phyloP scores from a whole-genome alignment of 1,140 invertebrate genomes.

The Diachasmimorpha longicaudata region DNA sequence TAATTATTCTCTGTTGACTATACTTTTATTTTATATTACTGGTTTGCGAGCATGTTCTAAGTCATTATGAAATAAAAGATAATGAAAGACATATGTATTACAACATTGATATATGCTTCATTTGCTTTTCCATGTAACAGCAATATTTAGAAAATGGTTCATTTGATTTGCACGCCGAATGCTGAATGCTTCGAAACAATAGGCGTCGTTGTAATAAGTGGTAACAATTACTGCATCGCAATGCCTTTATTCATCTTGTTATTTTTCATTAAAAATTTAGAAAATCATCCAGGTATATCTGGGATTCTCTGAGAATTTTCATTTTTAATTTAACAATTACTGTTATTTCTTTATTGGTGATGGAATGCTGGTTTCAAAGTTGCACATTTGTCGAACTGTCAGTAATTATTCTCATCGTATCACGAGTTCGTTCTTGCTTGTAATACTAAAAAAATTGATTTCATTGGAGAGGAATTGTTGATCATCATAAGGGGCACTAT shows the following conservation, averaged over 20 bases:
- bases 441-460: conserved; percentile 39
- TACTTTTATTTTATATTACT: conserved; percentile 11
- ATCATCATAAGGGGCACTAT: no score
- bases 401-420: conserved; percentile 2
- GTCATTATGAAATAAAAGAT: neutral
- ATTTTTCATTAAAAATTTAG: neutral
- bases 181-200: conserved; percentile 10
- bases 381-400: neutral
- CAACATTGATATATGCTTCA: neutral
- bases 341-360: conserved; percentile 39
- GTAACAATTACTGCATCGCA: neutral
- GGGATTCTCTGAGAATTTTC: neutral
- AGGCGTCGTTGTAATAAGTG: neutral
- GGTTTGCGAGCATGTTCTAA: conserved; percentile 17
- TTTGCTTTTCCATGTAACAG: neutral
- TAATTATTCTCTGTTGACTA: neutral
- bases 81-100: neutral
- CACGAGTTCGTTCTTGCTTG: conserved; percentile 23
- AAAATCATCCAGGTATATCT: neutral
- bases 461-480: neutral
- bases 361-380: conserved; percentile 45
- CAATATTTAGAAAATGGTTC: conserved; percentile 10
- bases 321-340: neutral
- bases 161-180: conserved; percentile 27
- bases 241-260: neutral